phyloP scores from a whole-genome alignment of 2,113 vertebrate species.

The Rhinichthys klamathensis region DNA sequence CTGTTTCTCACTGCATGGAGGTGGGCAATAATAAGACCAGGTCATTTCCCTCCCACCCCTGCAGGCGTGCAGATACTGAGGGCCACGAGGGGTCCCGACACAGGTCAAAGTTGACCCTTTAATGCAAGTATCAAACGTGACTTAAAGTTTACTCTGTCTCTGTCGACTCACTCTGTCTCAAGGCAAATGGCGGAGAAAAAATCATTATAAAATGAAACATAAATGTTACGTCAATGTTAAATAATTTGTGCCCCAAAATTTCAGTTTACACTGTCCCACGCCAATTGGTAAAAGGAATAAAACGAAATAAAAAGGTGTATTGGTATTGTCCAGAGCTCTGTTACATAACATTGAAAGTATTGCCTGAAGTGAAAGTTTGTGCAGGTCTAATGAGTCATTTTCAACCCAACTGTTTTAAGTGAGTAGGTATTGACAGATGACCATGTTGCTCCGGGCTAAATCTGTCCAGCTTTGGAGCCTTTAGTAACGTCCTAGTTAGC shows the following conservation, averaged over 20 bases:
- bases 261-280: background rate
- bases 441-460: slow-evolving; percentile 36
- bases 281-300: background rate
- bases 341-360: background rate
- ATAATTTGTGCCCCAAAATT: background rate
- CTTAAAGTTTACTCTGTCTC: background rate
- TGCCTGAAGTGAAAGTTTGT: slow-evolving; percentile 14
- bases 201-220: background rate
- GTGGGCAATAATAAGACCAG: slow-evolving; percentile 38
- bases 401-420: too few relatives aligned
- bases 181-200: background rate
- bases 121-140: background rate
- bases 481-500: slow-evolving; percentile 33
- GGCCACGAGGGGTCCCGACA: background rate
- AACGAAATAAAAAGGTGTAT: background rate
- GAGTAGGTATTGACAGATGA: slow-evolving; percentile 42
- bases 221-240: background rate
- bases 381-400: slow-evolving; percentile 11
- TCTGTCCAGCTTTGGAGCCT: slow-evolving; percentile 7
- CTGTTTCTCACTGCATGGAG: slow-evolving; percentile 32
- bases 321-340: background rate
- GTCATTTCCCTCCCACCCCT: slow-evolving; percentile 38
- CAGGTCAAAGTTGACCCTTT: background rate
- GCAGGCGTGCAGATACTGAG: slow-evolving; percentile 41
- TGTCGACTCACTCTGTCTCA: too few relatives aligned